These are phyloP conservation scores for Anthopleura sola DNA, from an alignment of 64 coral and sea anemone species.

Conservation along the genomic window DNA sequence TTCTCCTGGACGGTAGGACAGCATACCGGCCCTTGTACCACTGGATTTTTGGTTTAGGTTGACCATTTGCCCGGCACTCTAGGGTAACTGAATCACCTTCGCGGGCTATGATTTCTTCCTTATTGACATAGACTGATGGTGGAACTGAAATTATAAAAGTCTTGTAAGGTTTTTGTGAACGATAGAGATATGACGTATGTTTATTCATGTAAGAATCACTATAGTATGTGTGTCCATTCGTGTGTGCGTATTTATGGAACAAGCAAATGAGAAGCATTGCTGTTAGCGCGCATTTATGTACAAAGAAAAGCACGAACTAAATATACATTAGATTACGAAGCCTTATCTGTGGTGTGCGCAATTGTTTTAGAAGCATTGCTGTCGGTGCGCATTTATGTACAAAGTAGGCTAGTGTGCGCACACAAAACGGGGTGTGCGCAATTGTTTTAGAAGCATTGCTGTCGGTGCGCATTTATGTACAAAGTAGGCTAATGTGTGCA, in stretches of 20 bases:
- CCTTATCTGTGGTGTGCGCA: too few relatives aligned
- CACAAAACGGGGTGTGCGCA: too few relatives aligned
- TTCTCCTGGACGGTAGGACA: slow-evolving; percentile 45
- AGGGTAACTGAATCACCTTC: slow-evolving; percentile 62
- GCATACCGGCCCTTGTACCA: slow-evolving; percentile 65
- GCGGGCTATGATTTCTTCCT: slow-evolving; percentile 35
- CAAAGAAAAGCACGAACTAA: too few relatives aligned
- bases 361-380: background rate
- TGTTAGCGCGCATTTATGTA: background rate
- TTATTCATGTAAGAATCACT: too few relatives aligned
- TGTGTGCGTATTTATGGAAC: background rate
- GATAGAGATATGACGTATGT: too few relatives aligned
- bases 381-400: too few relatives aligned
- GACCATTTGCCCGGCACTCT: slow-evolving; percentile 56
- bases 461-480: too few relatives aligned
- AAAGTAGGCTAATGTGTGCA: too few relatives aligned
- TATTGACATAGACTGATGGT: slow-evolving; percentile 69
- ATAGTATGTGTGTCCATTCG: background rate
- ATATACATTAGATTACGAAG: too few relatives aligned
- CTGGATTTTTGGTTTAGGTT: slow-evolving; percentile 27
- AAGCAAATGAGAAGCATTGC: background rate
- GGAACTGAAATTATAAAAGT: slow-evolving; percentile 26
- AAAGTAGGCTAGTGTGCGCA: too few relatives aligned
- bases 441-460: too few relatives aligned
- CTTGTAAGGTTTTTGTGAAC: background rate